Evolutionary conservation across 2,888 invertebrate genomes (phyloP).

Genomic region (Spodoptera exigua): DNA sequence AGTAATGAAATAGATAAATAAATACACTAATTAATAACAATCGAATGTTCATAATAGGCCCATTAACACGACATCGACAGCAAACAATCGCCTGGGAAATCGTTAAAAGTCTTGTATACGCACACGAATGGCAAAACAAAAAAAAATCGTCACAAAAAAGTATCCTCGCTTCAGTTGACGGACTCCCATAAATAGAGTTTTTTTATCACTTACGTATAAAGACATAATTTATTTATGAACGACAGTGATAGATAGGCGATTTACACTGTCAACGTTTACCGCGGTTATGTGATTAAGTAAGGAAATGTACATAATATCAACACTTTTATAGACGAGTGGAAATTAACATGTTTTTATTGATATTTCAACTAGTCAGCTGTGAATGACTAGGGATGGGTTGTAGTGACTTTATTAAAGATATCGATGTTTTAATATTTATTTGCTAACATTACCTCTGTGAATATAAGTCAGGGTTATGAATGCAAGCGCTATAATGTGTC

Average conservation of each 20-base stretch:
- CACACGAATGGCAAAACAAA: constrained; percentile 19
- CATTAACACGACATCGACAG: constrained; percentile 4
- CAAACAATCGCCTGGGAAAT: constrained; percentile 42
- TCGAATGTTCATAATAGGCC: constrained; percentile 4
- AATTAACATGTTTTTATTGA: no score
- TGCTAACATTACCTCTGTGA: no score
- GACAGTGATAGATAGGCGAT: constrained; percentile 30
- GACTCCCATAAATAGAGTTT: constrained; percentile 22
- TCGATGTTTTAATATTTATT: no score
- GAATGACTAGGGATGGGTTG: no score
- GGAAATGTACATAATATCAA: neutral
- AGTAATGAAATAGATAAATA: no score
- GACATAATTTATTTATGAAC: constrained; percentile 17
- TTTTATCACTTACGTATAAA: constrained; percentile 15
- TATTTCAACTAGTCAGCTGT: no score
- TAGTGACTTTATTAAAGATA: no score
- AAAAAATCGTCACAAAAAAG: constrained; percentile 32
- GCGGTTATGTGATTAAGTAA: constrained; percentile 14
- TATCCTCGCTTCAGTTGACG: constrained; percentile 32
- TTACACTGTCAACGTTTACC: constrained; percentile 14
- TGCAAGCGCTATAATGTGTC: no score
- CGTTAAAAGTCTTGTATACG: constrained; percentile 2
- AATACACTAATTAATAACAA: constrained; percentile 13
- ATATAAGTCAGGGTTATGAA: no score
- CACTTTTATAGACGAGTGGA: neutral